Evolutionary conservation across 1,140 invertebrate genomes (phyloP).

Genomic region (Physella acuta): DNA sequence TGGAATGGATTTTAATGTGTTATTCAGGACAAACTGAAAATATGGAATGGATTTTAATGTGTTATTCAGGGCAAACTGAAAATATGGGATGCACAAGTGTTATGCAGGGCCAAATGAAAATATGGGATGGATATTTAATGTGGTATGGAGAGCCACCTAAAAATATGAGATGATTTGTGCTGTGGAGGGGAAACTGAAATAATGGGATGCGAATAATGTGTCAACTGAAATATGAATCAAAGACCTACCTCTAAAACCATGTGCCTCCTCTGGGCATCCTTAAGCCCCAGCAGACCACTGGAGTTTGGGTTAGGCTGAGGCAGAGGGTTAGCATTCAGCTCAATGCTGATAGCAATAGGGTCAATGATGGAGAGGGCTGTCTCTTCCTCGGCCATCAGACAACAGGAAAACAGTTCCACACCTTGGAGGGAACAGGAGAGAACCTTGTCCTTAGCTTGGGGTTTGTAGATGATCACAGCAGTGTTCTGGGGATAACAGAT

Average conservation of each 20-base stretch:
- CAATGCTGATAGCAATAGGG: slow-evolving; percentile 76
- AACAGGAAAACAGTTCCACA: slow-evolving; percentile 91
- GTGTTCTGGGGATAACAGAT: slow-evolving; percentile 69
- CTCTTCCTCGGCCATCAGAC: slow-evolving; percentile 86
- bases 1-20: no score
- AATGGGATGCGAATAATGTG: no score
- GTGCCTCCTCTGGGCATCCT: slow-evolving; percentile 46
- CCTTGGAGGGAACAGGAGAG: slow-evolving; percentile 85
- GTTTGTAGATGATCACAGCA: slow-evolving; percentile 80
- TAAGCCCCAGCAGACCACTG: slow-evolving; percentile 58
- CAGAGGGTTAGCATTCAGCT: slow-evolving; percentile 53
- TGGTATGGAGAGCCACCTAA: no score
- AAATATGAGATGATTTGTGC: neutral
- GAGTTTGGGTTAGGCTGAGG: slow-evolving; percentile 30
- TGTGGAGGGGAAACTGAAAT: no score
- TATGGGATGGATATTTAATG: neutral
- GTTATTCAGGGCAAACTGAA: no score
- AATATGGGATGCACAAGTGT: no score
- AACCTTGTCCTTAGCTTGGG: slow-evolving; percentile 72
- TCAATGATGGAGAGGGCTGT: slow-evolving; percentile 95
- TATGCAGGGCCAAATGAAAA: slow-evolving; percentile 45
- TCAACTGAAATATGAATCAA: no score
- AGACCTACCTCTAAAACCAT: slow-evolving; percentile 52
- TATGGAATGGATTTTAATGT: no score
- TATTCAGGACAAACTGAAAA: no score